Conservation (phyloP, 2,888 invertebrate species). For the Lasioglossum villosulum region DNA sequence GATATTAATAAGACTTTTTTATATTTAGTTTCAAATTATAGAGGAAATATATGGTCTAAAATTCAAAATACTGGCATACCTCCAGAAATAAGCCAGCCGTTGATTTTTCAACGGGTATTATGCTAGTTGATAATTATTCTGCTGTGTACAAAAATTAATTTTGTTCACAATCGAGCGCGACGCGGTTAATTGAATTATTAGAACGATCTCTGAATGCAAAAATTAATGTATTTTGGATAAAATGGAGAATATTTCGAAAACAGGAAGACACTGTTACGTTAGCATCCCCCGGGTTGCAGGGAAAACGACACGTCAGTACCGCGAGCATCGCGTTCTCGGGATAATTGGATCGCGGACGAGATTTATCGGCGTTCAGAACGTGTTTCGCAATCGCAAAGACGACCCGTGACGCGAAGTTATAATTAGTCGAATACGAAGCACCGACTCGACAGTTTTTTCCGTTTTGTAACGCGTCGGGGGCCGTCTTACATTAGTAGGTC, state of each 20-base stretch:
- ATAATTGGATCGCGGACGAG: slow-evolving; percentile 24
- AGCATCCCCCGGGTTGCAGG: neutral
- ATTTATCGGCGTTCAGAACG: slow-evolving; percentile 25
- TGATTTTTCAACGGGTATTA: too few relatives aligned
- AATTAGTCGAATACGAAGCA: slow-evolving; percentile 27
- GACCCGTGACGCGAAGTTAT: slow-evolving; percentile 25
- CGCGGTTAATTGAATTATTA: neutral
- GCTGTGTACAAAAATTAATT: neutral
- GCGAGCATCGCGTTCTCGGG: neutral
- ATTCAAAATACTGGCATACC: too few relatives aligned
- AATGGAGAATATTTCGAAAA: neutral
- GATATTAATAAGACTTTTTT: too few relatives aligned
- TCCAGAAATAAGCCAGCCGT: too few relatives aligned
- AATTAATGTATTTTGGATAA: neutral
- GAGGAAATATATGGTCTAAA: too few relatives aligned
- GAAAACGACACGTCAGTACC: neutral
- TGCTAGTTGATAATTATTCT: too few relatives aligned
- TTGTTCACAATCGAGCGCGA: too few relatives aligned
- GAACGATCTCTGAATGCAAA: too few relatives aligned
- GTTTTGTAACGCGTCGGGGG: neutral
- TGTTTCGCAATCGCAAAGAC: slow-evolving; percentile 16
- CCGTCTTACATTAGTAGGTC: neutral
- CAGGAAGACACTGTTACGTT: neutral
- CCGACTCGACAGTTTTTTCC: neutral
- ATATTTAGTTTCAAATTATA: too few relatives aligned